Conservation (phyloP, 2,113 vertebrate genomes). For the Leptodactylus fuscus region DNA sequence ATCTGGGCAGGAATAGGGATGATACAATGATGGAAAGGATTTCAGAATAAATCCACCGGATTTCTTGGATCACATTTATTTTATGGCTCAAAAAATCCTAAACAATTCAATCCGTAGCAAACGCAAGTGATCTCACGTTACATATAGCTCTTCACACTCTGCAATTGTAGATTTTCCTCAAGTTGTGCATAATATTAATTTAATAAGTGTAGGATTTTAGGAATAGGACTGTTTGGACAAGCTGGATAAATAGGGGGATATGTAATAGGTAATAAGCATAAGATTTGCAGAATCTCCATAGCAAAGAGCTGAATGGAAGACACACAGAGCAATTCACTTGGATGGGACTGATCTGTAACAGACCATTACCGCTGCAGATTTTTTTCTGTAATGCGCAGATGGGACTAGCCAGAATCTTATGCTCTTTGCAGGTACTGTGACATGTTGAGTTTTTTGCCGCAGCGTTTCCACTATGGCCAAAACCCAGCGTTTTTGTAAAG, state of each 20-base stretch:
- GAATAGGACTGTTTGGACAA: not conserved
- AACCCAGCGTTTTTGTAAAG: no score
- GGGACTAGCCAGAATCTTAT: no score
- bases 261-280: not conserved
- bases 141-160: not conserved
- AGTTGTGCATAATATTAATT: not conserved
- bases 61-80: not conserved
- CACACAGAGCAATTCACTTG: no score
- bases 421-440: no score
- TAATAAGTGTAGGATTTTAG: not conserved
- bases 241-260: not conserved
- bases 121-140: not conserved
- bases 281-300: not conserved
- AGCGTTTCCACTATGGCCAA: no score
- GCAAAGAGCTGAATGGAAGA: not conserved
- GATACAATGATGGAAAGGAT: slow-evolving; percentile 21
- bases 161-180: not conserved
- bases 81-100: not conserved
- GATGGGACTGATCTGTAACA: no score
- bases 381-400: no score
- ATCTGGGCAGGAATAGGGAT: slow-evolving; percentile 33
- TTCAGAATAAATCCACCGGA: accelerated
- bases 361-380: no score
- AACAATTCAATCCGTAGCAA: not conserved
- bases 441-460: no score